Evolutionary conservation across 2,888 invertebrate species (phyloP).

Genomic region (Subacronicta megacephala): DNA sequence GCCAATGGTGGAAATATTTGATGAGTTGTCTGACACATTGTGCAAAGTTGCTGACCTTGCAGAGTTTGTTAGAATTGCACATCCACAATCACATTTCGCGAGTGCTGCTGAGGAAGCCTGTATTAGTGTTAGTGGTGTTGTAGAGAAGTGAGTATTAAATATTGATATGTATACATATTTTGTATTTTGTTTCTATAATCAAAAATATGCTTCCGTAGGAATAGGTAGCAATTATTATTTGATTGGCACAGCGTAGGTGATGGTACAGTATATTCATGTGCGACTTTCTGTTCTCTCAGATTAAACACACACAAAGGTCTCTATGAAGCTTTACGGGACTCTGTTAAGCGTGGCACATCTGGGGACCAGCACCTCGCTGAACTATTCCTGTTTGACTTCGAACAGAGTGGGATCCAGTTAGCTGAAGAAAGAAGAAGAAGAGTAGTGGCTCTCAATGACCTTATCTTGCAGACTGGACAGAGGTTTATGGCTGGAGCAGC

Average conservation of each 20-base stretch:
- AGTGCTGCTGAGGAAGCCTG: constrained; percentile 97
- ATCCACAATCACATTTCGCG: constrained; percentile 94
- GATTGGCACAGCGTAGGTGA: too few relatives aligned
- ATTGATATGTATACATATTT: too few relatives aligned
- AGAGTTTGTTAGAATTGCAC: constrained; percentile 98
- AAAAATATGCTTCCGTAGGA: too few relatives aligned
- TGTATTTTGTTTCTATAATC: too few relatives aligned
- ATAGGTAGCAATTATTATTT: too few relatives aligned
- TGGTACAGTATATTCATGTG: too few relatives aligned
- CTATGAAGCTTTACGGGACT: constrained; percentile 93
- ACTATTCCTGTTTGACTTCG: constrained; percentile 98
- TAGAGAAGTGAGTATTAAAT: constrained; percentile 94
- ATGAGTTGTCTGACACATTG: constrained; percentile 97
- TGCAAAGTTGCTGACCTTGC: constrained; percentile 99
- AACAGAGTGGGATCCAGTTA: constrained; percentile 99
- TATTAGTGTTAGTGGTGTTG: constrained; percentile 95
- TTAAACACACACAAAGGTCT: constrained; percentile 97
- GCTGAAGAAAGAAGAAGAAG: constrained; percentile 91
- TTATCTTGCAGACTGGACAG: constrained; percentile 95
- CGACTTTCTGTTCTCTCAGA: constrained; percentile 78
- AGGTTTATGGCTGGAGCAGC: constrained; percentile 94
- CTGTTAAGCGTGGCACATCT: constrained; percentile 93
- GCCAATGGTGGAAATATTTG: constrained; percentile 98
- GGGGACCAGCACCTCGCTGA: constrained; percentile 96
- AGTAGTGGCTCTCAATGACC: constrained; percentile 96